Evolutionary conservation across 2,888 invertebrate species (phyloP).

Genomic region (Beris morrisii): DNA sequence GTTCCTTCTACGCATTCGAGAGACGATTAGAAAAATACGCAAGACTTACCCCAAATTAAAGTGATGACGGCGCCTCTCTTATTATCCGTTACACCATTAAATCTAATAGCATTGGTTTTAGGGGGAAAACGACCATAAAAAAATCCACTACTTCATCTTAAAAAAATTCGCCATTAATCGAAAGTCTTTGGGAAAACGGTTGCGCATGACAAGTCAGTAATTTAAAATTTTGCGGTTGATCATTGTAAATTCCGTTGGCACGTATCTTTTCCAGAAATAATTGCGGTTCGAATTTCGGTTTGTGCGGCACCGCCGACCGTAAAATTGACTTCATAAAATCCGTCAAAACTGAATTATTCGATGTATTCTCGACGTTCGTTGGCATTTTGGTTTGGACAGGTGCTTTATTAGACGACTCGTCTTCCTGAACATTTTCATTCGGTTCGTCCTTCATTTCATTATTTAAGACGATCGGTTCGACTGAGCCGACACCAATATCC

Average conservation of each 20-base stretch:
- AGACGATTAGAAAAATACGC: too few relatives aligned
- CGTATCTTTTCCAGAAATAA: slow-evolving; percentile 70
- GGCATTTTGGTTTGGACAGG: neutral
- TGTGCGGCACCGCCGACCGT: slow-evolving; percentile 58
- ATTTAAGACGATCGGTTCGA: slow-evolving; percentile 26
- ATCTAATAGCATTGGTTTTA: too few relatives aligned
- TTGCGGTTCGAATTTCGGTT: slow-evolving; percentile 69
- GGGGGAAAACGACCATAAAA: too few relatives aligned
- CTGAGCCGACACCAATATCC: slow-evolving; percentile 32
- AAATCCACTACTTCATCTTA: neutral
- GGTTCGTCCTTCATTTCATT: slow-evolving; percentile 12
- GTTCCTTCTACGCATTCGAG: too few relatives aligned
- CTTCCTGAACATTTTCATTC: slow-evolving; percentile 36
- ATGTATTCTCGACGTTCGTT: slow-evolving; percentile 22
- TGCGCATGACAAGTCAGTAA: slow-evolving; percentile 78
- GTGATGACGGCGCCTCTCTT: too few relatives aligned
- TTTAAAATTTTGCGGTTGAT: slow-evolving; percentile 66
- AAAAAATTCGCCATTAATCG: slow-evolving; percentile 75
- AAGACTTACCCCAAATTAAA: too few relatives aligned
- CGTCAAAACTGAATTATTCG: slow-evolving; percentile 56
- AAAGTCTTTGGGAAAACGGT: slow-evolving; percentile 76
- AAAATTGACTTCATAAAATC: slow-evolving; percentile 63
- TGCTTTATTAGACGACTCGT: slow-evolving; percentile 10
- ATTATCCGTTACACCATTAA: too few relatives aligned
- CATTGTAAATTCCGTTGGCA: slow-evolving; percentile 64